These are phyloP conservation scores for Spicauda simplicius DNA, from an alignment of 2,888 invertebrate genomes.

Conservation along the genomic window DNA sequence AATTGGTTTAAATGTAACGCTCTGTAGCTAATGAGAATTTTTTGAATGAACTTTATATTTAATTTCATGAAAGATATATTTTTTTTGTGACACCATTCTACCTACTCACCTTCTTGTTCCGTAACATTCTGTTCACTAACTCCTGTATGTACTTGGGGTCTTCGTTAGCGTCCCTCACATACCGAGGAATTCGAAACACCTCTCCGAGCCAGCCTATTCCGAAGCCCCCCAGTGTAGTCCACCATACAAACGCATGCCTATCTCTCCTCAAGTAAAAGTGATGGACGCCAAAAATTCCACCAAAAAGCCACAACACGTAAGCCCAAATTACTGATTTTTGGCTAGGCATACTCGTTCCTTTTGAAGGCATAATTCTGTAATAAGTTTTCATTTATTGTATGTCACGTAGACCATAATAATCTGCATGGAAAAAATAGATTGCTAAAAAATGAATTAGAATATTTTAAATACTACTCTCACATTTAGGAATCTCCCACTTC, in stretches of 20 bases:
- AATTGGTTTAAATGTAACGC: background rate
- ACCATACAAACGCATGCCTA: conserved; percentile 95
- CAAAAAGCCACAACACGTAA: conserved; percentile 94
- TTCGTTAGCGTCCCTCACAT: conserved; percentile 92
- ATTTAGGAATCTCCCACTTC: no score
- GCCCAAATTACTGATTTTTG: conserved; percentile 87
- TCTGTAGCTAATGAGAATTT: background rate
- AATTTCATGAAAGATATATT: background rate
- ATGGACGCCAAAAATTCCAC: conserved; percentile 95
- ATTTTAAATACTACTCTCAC: no score
- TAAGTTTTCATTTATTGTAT: conserved; percentile 15
- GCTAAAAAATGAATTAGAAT: background rate
- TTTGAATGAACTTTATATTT: background rate
- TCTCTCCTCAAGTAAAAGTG: conserved; percentile 96
- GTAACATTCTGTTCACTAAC: conserved; percentile 86
- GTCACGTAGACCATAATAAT: background rate
- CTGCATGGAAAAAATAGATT: background rate
- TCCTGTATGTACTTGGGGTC: conserved; percentile 88
- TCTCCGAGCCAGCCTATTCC: conserved; percentile 95
- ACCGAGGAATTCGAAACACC: conserved; percentile 92
- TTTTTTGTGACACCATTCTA: background rate
- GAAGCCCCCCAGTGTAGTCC: conserved; percentile 94
- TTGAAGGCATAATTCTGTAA: conserved; percentile 47
- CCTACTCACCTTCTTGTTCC: conserved; percentile 86
- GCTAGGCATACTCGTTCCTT: conserved; percentile 47